Base-by-base conservation (phyloP, 2,113 vertebrate genomes). In the Bujurquina vittata region DNA sequence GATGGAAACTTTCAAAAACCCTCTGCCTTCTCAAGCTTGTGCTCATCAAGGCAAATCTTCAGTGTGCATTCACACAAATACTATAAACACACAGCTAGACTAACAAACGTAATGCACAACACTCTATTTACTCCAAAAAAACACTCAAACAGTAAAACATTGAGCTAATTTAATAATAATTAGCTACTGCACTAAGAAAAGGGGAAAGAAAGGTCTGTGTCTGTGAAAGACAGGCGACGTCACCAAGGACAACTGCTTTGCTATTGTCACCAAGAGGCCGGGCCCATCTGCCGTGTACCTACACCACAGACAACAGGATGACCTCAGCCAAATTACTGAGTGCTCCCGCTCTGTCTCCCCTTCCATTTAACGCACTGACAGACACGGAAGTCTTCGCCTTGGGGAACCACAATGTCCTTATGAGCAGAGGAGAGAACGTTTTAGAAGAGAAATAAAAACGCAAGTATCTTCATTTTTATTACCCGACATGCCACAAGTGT, bases 321-420 rank as follows among this genome's bases (percentile, higher is more conserved):
- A 90, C 87, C 84, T 91, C 78, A 55, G 77, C 65, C 75, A 75
- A 80, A 83, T 78, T 69, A 17, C 69, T 2, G 18, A 61, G 69
- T 26, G 31, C 82, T 10, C 22, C 63, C 5, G 37, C 74, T 79
- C 65, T 15, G 75, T 37, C 80, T 82, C 72, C 73, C 20, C 65
- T 88, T 77, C 56, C 75, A 88, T 91, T 88, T 85, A 90, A 93
- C 43, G 82, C 87, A 73, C 88, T 60, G 83, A 81, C 87, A 79
- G 74, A 89, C 84, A 86, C 37, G 17, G 67, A 62, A 72, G 74
- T 62, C 65, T 49, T 82, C 8, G 43, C 85, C 82, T 84, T 29
- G 35, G 86, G 85, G 84, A 83, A 20, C 62, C 69, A 63, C 40
- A 75, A 17, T 29, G 88, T 89, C 89, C 89, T 92, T 87, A 85